Conservation (phyloP, 2,888 invertebrate genomes). For the Troglohyphantes excavatus region DNA sequence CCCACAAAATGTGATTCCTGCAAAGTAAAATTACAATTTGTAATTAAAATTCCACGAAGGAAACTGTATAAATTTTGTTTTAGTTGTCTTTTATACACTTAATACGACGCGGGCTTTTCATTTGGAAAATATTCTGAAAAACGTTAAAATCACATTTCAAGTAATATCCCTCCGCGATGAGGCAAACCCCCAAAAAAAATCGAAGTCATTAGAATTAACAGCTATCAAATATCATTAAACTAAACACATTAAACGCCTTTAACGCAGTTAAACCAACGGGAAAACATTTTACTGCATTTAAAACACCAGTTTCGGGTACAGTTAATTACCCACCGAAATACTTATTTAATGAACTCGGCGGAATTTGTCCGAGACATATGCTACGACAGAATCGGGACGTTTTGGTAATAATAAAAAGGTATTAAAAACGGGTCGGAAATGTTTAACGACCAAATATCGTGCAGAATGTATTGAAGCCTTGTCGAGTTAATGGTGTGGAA, state of each 20-base stretch:
- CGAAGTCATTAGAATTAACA: slow-evolving; percentile 43
- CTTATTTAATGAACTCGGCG: slow-evolving; percentile 36
- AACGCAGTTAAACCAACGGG: slow-evolving; percentile 39
- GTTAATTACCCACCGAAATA: slow-evolving; percentile 59
- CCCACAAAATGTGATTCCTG: no score
- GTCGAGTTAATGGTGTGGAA: slow-evolving; percentile 66
- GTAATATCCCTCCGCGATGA: no score
- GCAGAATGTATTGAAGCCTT: slow-evolving; percentile 40
- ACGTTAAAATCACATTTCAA: no score
- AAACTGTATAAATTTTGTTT: no score
- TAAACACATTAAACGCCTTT: slow-evolving; percentile 59
- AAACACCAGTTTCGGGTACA: slow-evolving; percentile 47
- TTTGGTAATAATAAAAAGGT: slow-evolving; percentile 56
- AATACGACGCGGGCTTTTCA: no score
- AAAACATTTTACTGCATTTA: slow-evolving; percentile 70
- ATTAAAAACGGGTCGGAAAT: slow-evolving; percentile 57
- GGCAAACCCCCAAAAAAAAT: neutral
- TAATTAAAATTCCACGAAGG: no score
- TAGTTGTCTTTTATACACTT: no score
- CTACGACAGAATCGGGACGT: slow-evolving; percentile 41
- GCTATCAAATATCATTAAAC: slow-evolving; percentile 72
- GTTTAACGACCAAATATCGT: slow-evolving; percentile 64
- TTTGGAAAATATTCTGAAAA: no score
- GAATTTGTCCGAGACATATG: neutral
- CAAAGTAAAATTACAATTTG: no score